Evolutionary conservation across 1,140 invertebrate species (phyloP), one percentile per base, ranked within the genome.

Genomic region (Dinothrombium tinctorium): DNA sequence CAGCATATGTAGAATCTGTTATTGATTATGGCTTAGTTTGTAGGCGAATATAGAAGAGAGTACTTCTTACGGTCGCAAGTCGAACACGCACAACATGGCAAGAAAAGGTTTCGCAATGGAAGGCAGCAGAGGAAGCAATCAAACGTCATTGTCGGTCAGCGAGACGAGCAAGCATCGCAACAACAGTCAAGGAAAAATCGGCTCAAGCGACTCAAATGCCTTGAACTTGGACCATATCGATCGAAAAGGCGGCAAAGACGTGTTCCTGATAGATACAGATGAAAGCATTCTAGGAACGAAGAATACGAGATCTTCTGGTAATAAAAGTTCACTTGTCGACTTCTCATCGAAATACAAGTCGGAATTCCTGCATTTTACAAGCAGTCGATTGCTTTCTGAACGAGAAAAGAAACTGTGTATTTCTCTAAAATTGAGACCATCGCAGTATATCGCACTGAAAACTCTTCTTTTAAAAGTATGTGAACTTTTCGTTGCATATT

Each of bases 361-460:
- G 11, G 24, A 14, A n/a, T n/a, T 19, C 7, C 9, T 33, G 20
- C 21, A 8, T 15, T 20, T 37, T 42, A 29, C 12, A 21, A 24
- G 20, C 33, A 23, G 8, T 20, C 11, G 31, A 25, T 21, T 45
- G 23, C 23, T 45, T 8, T 40, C 33, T 4, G 31, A 26, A 4
- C 23, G 24, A 26, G 43, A 45, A 25, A 41, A 43, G 12, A 41
- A 64, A 61, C 49, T 69, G 40, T 69, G 67, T 51, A 55, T 56
- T 15, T 57, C 55, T 43, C 53, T 66, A 40, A 63, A 66, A 47
- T 51, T 69, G 14, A 58, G 58, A 21, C 67, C 67, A 26, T 57
- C 64, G 28, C 61, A 65, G 45, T 69, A 67, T 53, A 57, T 65
- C 24, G 65, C 64, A 6, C 49, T 68, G 42, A 69, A 69, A 52